Evolutionary conservation across 2,797 vertebrate genomes (phyloP), one percentile per base, ranked within the genome.

Genomic region (Pipistrellus pygmaeus): DNA sequence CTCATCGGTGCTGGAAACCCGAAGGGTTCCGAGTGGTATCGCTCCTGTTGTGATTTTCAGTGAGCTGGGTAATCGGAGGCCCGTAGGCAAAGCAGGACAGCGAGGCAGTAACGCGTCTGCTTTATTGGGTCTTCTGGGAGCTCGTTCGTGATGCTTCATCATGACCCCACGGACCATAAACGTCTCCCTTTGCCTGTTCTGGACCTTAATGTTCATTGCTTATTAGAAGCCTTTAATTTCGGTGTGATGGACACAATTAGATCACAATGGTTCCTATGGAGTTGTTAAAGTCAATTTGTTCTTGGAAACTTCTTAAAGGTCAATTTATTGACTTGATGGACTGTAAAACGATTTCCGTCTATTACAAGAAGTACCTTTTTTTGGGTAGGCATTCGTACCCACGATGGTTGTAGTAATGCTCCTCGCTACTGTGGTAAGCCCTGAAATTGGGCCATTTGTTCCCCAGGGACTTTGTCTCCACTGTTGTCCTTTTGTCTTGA

Each of bases 211-310:
- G 51, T 92, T 84, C 68, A 18, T 94, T 88, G 21, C 64, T 93
- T 80, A 85, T 46, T 91, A 51, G 76, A 88, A 93, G 72, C 23
- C 92, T 90, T 97, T 87, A 1, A 32, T 95, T 93, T 96, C 86
- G 88, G 92, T 55, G 83, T 96, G 91, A n/a, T 1, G 51, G 97
- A 91, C 91, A 88, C 86, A 48, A 15, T 80, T 88, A 85, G 91
- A 64, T 72, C 93, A 78, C 76, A 51, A 0, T 48, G 4, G 88
- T 85, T 92, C 69, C 93, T 81, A 1, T 66, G 96, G 92, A 96
- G 68, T 76, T 96, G 57, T 90, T 97, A 93, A 97, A 53, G 91
- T 27, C 95, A 48, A 2, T 95, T 90, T 96, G 66, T 97, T 97
- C 92, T 96, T 6, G 0, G 88, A 92, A 93, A 96, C 93, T 94